A percentile compares a stretch with the other conserved stretches of the same genome.
These are phyloP conservation scores for Iphiclides podalirius DNA, from an alignment of 2,888 invertebrate species.

Conservation along the genomic window DNA sequence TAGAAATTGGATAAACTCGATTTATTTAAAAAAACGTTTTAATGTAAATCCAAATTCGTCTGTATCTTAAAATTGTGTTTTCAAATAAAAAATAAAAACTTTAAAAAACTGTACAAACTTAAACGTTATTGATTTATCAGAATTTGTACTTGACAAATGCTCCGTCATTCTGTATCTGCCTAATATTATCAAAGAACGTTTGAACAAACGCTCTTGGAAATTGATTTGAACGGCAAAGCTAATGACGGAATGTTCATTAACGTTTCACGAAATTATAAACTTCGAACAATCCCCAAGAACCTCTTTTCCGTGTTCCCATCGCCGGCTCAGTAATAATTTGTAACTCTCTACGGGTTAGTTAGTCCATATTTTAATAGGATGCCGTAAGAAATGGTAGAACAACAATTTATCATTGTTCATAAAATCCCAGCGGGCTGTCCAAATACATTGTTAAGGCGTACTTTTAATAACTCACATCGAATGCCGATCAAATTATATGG, in stretches of 20 bases:
- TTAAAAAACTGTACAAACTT: too few species aligned
- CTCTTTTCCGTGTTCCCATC: neutral
- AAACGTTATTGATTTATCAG: too few species aligned
- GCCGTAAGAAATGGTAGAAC: slow-evolving; percentile 38
- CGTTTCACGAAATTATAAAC: neutral
- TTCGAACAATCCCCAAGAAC: neutral
- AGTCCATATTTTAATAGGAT: slow-evolving; percentile 13
- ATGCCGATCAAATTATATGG: slow-evolving; percentile 71
- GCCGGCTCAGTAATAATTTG: slow-evolving; percentile 1
- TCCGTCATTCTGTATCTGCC: too few species aligned
- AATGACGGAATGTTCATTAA: neutral
- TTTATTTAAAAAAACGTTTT: neutral
- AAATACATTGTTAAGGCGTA: slow-evolving; percentile 65
- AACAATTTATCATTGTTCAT: slow-evolving; percentile 71
- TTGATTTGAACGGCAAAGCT: neutral
- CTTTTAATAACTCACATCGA: slow-evolving; percentile 73
- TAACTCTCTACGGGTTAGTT: slow-evolving; percentile 13
- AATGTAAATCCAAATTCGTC: neutral
- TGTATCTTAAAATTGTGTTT: too few species aligned
- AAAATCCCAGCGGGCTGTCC: slow-evolving; percentile 65
- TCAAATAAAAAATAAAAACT: too few species aligned
- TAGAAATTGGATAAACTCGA: neutral
- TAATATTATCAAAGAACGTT: neutral
- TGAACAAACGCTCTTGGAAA: neutral
- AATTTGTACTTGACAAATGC: too few species aligned